Evolutionary conservation across 1,140 invertebrate genomes (phyloP).

Genomic region (Trachymyrmex septentrionalis): DNA sequence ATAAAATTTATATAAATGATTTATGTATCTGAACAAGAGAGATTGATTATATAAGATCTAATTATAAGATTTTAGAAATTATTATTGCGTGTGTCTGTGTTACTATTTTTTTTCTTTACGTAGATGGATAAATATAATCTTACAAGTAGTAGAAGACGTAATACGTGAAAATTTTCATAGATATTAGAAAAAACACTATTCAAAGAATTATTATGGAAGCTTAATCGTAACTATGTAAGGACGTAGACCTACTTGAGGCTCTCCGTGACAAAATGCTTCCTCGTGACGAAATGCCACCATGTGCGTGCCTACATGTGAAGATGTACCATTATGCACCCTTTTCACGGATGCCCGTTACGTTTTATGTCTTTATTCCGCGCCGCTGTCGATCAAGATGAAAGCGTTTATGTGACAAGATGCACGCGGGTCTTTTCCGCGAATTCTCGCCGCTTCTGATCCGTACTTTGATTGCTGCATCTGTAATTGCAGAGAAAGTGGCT

Average conservation of each 20-base stretch:
- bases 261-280: slow-evolving; percentile 14
- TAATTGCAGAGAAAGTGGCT: slow-evolving; percentile 54
- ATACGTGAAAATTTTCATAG: background rate
- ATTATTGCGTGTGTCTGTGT: background rate
- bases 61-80: background rate
- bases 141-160: background rate
- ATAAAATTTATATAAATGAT: too few relatives aligned
- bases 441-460: slow-evolving; percentile 8
- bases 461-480: slow-evolving; percentile 43
- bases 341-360: slow-evolving; percentile 81
- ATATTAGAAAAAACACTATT: background rate
- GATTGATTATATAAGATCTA: too few relatives aligned
- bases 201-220: background rate
- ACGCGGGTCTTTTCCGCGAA: slow-evolving; percentile 61
- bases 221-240: background rate
- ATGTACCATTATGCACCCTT: slow-evolving; percentile 72
- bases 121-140: background rate
- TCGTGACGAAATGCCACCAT: slow-evolving; percentile 14
- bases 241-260: background rate
- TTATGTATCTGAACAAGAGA: background rate
- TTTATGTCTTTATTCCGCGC: slow-evolving; percentile 83
- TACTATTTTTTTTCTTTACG: background rate
- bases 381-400: slow-evolving; percentile 78
- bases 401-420: slow-evolving; percentile 54
- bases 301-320: slow-evolving; percentile 35